These are phyloP conservation scores for Penaeus vannamei DNA, from an alignment of 1,140 invertebrate species.

Conservation along the genomic window DNA sequence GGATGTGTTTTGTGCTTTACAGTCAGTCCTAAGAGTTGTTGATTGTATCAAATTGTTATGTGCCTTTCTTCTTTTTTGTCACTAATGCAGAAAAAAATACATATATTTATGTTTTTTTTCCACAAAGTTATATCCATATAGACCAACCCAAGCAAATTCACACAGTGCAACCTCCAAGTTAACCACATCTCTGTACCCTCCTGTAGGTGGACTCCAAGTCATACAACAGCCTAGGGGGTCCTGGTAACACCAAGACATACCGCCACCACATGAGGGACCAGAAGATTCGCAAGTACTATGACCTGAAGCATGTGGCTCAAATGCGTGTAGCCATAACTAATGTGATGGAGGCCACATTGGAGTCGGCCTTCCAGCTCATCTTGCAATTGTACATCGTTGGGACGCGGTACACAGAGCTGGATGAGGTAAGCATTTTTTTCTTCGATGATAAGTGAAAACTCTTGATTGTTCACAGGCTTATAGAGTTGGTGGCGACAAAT, in stretches of 20 bases:
- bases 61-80: too few relatives aligned
- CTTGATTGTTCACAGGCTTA: neutral
- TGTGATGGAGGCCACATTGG: constrained; percentile 67
- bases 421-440: constrained; percentile 44
- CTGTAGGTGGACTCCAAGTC: constrained; percentile 67
- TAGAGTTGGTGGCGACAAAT: too few relatives aligned
- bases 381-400: constrained; percentile 67
- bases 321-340: constrained; percentile 68
- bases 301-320: constrained; percentile 67
- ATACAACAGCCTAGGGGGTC: constrained; percentile 58
- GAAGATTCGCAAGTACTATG: constrained; percentile 68
- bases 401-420: constrained; percentile 63
- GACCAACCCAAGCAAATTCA: neutral
- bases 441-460: neutral
- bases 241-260: constrained; percentile 65
- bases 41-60: too few relatives aligned
- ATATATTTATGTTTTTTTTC: too few relatives aligned
- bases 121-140: neutral
- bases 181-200: neutral
- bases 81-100: too few relatives aligned
- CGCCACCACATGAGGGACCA: constrained; percentile 66
- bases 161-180: too few relatives aligned
- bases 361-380: constrained; percentile 67
- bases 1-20: too few relatives aligned
- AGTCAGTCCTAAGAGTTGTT: too few relatives aligned